Base-by-base conservation (phyloP, 2,888 invertebrate species). In the Odontomyia ornata region DNA sequence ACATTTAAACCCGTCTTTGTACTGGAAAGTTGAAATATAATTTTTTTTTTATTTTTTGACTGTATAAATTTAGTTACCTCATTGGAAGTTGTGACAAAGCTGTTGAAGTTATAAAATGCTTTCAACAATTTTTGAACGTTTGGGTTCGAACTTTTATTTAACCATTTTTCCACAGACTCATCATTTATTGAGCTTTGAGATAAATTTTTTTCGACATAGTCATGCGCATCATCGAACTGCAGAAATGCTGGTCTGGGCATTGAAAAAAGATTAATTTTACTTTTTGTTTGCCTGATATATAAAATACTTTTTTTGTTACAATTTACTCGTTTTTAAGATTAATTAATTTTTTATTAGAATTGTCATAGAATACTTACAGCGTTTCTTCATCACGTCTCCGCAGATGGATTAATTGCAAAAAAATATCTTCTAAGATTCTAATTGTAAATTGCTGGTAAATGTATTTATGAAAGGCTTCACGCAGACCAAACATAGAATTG, bases 391-490 rank as follows among this genome's bases (percentile, higher is more conserved):
- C 60, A 3, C 60, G 7, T 30, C 11, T 52, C 21, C 60, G 60
- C 15, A 52, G 43, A 21, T 43, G 21, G 11, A 79, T 36, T 36
- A 62, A 47, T 13, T 71, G 7, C 3, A 21, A 9, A 0, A 79
- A 27, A 11, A 89, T 88, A 62, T 81, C 80, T 80, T 90, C 89
- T 23, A 87, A 81, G 18, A 86, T 84, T 76, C 85, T 82, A n/a
- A 82, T 82, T 7, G 86, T 84, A 52, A 86, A 85, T 79, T 88
- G 87, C 80, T 88, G 88, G 82, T 91, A 91, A 1, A 89, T 89
- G 1, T 83, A 79, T 0, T 85, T 79, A 78, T 90, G 89, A 43
- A 90, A 83, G 15, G 83, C 81, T 76, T 85, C 84, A 77, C 90
- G 83, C 1, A 86, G 85, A 25, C 83, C 80, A 81, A 88, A 90